Percentiles rank a stretch among this genome's conserved stretches.
Evolutionary conservation across 2,113 vertebrate genomes (phyloP).

Genomic region (Ovis canadensis): DNA sequence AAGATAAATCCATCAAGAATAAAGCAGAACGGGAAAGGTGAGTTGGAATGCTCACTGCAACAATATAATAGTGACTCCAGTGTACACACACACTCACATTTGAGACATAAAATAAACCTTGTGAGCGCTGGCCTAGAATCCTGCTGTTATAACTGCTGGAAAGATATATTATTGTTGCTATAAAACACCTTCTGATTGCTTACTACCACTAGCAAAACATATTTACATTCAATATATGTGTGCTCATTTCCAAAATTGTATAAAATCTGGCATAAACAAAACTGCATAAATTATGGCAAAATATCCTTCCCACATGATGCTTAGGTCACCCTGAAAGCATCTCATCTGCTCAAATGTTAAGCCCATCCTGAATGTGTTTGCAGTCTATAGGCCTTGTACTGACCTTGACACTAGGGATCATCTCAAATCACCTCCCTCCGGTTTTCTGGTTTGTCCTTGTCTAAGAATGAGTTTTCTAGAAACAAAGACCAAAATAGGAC

Average conservation of each 20-base stretch:
- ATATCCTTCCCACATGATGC: background rate
- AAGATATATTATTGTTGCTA: background rate
- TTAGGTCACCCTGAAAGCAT: background rate
- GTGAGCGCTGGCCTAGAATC: background rate
- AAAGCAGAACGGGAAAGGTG: slow-evolving; percentile 98
- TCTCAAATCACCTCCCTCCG: background rate
- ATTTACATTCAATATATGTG: background rate
- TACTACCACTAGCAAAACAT: background rate
- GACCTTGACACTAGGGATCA: background rate
- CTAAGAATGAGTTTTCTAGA: background rate
- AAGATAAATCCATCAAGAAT: slow-evolving; percentile 99
- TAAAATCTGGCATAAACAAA: background rate
- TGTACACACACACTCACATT: background rate
- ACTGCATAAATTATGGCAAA: background rate
- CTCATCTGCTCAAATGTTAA: background rate
- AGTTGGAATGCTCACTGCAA: background rate
- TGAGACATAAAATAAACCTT: background rate
- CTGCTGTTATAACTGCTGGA: background rate
- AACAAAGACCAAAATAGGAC: background rate
- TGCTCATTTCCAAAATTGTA: background rate
- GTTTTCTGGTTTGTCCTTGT: background rate
- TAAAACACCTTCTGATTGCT: background rate
- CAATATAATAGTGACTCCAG: background rate
- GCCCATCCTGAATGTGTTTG: background rate
- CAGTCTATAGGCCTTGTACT: too few relatives aligned